Evolutionary conservation across 2,888 invertebrate genomes (phyloP), one percentile per base, ranked within the genome.

Genomic region (Calephelis perditalis): DNA sequence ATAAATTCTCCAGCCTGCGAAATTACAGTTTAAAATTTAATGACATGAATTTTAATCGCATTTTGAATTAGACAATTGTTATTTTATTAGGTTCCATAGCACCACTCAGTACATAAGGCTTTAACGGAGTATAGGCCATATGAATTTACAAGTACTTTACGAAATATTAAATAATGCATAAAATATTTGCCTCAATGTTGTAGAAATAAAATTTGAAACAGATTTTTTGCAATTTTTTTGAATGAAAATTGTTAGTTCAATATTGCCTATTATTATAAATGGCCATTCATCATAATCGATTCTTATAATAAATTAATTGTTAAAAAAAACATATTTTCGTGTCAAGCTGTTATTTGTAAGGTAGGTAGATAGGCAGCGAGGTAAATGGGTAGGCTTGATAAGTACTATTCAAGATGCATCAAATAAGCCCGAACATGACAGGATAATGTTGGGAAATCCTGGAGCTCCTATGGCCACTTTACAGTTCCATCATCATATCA

Each of bases 1-100:
- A 99, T 91, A 77, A 99, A 98, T 67, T 99, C 98, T 45, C 97
- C 98, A 57, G 98, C 94, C 95, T 96, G 82, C 55, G 6, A 85
- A 84, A 9, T 49, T 12, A 46, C 37, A 37, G 12, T 61, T 46
- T 46, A 11, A 46, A 12, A 40, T 26, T 40, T 26, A 15, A 44
- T 43, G 11, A 56, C 26, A 40, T 1, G 8, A 40, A 8, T 40
- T 40, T 40, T 40, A 40, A 8, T 40, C 40, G 15, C 15, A 15
- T 15, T 15, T 15, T 15, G 15, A 15, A 7, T 7, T 40, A 40
- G 8, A 40, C 8, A 8, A 8, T 7, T 40, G 8, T 40, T 0
- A 40, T 6, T 8, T 7, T 40, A 7, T 8, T 8, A 40, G 40
- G 40, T 40, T 40, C 40, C 40, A 40, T 7, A 40, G 40, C 8